Evolutionary conservation across 2,797 vertebrate species (phyloP).

Genomic region (Phataginus tricuspis): DNA sequence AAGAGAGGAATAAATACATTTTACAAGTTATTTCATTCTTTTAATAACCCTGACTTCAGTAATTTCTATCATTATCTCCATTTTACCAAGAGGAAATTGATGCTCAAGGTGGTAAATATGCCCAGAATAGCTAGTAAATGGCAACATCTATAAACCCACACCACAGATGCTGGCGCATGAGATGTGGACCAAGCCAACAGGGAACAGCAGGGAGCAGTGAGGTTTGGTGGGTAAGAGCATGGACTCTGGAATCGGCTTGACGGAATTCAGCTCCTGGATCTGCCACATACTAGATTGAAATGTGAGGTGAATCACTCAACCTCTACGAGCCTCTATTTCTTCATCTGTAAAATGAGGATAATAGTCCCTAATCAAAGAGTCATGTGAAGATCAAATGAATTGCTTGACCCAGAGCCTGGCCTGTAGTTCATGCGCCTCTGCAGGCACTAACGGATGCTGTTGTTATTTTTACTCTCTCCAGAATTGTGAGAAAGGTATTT

Average conservation of each 20-base stretch:
- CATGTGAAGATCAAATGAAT: neutral
- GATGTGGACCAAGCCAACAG: neutral
- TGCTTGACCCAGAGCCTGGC: neutral
- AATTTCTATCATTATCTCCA: neutral
- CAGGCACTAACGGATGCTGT: neutral
- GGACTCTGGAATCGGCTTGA: neutral
- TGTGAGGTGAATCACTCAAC: neutral
- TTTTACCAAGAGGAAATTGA: constrained; percentile 1
- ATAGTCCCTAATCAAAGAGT: neutral
- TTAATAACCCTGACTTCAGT: neutral
- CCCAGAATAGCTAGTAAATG: neutral
- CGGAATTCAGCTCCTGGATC: neutral
- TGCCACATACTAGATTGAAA: neutral
- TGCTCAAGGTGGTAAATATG: neutral
- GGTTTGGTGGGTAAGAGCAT: neutral
- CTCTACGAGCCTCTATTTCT: neutral
- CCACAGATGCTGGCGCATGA: neutral
- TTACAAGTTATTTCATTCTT: neutral
- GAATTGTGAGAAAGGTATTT: neutral
- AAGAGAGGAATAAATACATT: neutral
- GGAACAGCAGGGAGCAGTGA: neutral
- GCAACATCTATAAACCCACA: neutral
- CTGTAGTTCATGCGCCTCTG: neutral
- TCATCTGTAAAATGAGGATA: neutral
- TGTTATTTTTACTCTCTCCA: neutral